A percentile compares a stretch with the other conserved stretches of the same genome.
Conservation (phyloP, 2,797 vertebrate genomes). For the Cuniculus paca region DNA sequence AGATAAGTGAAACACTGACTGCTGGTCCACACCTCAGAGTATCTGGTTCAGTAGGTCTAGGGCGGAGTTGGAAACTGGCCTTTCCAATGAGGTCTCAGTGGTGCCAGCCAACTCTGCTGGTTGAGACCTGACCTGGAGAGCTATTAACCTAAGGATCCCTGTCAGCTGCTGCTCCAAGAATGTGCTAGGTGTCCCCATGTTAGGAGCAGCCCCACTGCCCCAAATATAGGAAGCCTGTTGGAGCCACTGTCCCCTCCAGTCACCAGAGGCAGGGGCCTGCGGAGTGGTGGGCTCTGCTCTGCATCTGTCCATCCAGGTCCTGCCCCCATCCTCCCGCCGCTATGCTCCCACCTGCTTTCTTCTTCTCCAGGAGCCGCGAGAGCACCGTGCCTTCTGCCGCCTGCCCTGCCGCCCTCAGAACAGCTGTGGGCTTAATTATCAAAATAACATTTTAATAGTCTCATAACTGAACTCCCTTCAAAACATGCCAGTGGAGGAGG, state of each 20-base stretch:
- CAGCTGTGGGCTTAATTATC: conserved; percentile 93
- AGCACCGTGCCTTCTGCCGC: conserved; percentile 80
- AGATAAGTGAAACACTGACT: neutral
- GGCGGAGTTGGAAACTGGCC: neutral
- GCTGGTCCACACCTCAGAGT: neutral
- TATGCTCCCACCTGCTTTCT: neutral
- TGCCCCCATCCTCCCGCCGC: neutral
- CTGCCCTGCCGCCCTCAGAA: conserved; percentile 88
- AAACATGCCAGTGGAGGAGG: conserved; percentile 88
- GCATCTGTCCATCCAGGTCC: neutral
- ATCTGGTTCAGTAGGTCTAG: neutral
- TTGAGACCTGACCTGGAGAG: neutral
- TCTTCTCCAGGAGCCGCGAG: conserved; percentile 38
- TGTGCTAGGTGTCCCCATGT: neutral
- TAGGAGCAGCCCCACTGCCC: neutral
- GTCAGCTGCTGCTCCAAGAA: neutral
- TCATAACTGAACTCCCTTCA: conserved; percentile 90
- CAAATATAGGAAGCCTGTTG: rapidly evolving
- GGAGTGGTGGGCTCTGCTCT: neutral
- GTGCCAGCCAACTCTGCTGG: neutral
- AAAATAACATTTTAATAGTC: conserved; percentile 94
- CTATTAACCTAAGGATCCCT: neutral
- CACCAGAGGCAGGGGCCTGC: neutral
- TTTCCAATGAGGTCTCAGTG: neutral
- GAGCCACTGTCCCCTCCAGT: neutral